Evolutionary conservation across 2,113 vertebrate species (phyloP).

Genomic region (Tylochromis polylepis): DNA sequence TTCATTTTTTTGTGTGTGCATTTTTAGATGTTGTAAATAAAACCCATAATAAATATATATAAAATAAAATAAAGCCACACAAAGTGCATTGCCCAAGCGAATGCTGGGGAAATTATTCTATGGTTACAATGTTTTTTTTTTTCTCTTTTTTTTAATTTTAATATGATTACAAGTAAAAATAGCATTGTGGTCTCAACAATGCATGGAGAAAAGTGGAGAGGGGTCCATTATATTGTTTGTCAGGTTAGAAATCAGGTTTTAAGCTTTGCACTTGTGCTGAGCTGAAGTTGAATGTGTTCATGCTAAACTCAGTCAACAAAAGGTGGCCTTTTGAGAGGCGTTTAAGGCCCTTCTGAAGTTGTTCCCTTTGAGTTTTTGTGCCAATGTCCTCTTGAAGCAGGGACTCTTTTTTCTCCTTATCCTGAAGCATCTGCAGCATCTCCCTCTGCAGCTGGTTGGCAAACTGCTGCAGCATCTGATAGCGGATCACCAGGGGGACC

Average conservation of each 20-base stretch:
- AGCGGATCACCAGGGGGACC: constrained; percentile 81
- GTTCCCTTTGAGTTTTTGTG: background rate
- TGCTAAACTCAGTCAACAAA: background rate
- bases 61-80: too few species aligned
- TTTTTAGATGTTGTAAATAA: too few species aligned
- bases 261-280: background rate
- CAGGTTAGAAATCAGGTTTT: too few species aligned
- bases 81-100: too few species aligned
- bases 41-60: too few species aligned
- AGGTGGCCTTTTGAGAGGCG: background rate
- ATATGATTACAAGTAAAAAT: too few species aligned
- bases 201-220: too few species aligned
- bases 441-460: constrained; percentile 67
- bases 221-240: too few species aligned
- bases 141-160: too few species aligned
- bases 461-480: constrained; percentile 70
- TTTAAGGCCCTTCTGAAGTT: background rate
- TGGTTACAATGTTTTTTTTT: background rate
- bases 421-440: constrained; percentile 80
- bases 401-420: constrained; percentile 42
- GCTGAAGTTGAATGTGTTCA: background rate
- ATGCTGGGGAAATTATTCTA: too few species aligned
- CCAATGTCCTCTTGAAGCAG: constrained; percentile 74
- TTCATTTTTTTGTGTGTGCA: too few species aligned
- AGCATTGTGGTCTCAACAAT: too few species aligned